Base-by-base conservation (phyloP, 37 sponge, comb jelly and placozoan species). In the Haliclona indistincta region DNA sequence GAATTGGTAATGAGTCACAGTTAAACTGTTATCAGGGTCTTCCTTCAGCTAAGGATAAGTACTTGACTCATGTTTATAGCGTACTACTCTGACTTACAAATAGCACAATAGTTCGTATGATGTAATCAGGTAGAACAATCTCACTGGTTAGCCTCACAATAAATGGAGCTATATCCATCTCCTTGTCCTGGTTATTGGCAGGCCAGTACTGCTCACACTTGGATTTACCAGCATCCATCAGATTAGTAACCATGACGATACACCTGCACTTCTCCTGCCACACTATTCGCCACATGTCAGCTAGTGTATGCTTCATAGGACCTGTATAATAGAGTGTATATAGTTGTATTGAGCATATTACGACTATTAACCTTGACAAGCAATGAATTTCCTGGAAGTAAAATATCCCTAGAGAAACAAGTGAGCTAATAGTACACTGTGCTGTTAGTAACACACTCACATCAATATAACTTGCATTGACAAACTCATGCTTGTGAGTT, bases 161-260 rank as follows among this genome's bases (percentile, higher is more conserved):
- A 64, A 84, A 84, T 36, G 73, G 78, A 29, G 86, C 90, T 54
- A 26, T 79, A n/a, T n/a, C n/a, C 43, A 38, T 35, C 23, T 64
- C 47, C 20, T 41, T 4, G 1, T 71, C 89, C 0, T 6, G 26
- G 7, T 7, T 7, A 58, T 26, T 25, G n/a, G 40, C 43, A 3
- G 90, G 85, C 90, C 90, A 89, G 65, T 89, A 89, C 73, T 70
- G 80, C 61, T 84, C 65, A 64, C 90, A 89, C 72, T 89, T 89
- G 67, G 74, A 58, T 73, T 80, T 90, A 30, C 22, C 52, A 4
- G 49, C 71, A 47, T 90, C 91, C 38, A 55, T 54, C 63, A 91
- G 37, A 54, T 86, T 81, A 58, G 92, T 91, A n/a, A 91, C 49
- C 92, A 91, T 90, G 62, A 85, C 91, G 36, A 90, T 79, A 37